Evolutionary conservation across 2,113 vertebrate genomes (phyloP).

Genomic region (Halichoeres trimaculatus): DNA sequence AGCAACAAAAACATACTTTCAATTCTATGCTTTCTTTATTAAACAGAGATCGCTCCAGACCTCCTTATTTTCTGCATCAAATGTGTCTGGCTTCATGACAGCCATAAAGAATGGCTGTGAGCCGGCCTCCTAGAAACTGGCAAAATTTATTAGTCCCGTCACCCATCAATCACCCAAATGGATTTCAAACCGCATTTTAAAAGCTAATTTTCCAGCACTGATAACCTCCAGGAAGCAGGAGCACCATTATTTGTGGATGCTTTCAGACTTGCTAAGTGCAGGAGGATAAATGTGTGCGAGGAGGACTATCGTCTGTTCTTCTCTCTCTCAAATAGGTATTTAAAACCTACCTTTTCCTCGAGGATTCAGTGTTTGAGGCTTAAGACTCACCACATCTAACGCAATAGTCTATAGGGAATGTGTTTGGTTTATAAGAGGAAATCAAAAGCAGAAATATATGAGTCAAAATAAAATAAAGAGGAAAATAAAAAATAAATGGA

Average conservation of each 20-base stretch:
- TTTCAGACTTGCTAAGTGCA: constrained; percentile 80
- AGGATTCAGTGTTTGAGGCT: constrained; percentile 30
- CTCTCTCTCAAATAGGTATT: constrained; percentile 62
- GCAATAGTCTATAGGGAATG: constrained; percentile 51
- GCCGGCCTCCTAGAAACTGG: constrained; percentile 78
- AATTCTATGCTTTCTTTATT: constrained; percentile 70
- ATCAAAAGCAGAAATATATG: constrained; percentile 53
- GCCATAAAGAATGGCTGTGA: constrained; percentile 80
- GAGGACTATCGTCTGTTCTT: constrained; percentile 48
- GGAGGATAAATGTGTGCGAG: constrained; percentile 73
- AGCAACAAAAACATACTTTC: constrained; percentile 73
- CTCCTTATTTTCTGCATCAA: constrained; percentile 77
- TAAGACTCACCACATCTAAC: constrained; percentile 60
- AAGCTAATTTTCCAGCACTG: constrained; percentile 87
- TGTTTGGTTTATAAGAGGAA: constrained; percentile 65
- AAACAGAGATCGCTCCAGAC: constrained; percentile 76
- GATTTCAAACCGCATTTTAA: constrained; percentile 89
- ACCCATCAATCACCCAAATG: constrained; percentile 87
- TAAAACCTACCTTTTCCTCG: constrained; percentile 66
- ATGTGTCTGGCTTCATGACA: constrained; percentile 81
- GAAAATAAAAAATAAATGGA: constrained; percentile 60
- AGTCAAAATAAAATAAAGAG: constrained; percentile 68
- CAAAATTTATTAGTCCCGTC: constrained; percentile 85
- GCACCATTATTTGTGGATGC: constrained; percentile 82
- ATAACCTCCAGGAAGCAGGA: constrained; percentile 83